Evolutionary conservation across 1,140 invertebrate species (phyloP).

Genomic region (Lerema accius): DNA sequence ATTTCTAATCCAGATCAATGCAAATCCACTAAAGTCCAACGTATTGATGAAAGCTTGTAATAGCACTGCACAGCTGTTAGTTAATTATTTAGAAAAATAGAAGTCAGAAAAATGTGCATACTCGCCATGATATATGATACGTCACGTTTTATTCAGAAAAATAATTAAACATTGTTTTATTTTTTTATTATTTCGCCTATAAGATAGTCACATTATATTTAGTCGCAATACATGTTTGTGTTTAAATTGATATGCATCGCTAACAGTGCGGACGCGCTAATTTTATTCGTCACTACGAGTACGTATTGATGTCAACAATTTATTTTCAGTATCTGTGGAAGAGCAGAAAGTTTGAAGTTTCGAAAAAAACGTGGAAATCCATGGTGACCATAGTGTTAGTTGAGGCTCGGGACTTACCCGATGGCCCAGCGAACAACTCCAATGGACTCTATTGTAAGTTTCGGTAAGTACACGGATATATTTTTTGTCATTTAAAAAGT

Average conservation of each 20-base stretch:
- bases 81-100: no score
- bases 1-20: no score
- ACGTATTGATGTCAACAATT: conserved; percentile 2
- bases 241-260: neutral
- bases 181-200: no score
- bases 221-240: neutral
- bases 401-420: conserved; percentile 68
- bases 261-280: neutral
- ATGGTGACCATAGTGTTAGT: conserved; percentile 70
- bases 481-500: neutral
- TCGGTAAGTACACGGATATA: conserved; percentile 51
- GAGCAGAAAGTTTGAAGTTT: conserved; percentile 68
- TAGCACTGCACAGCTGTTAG: no score
- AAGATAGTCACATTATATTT: no score
- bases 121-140: no score
- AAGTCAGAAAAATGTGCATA: no score
- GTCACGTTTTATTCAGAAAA: no score
- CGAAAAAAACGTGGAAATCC: conserved; percentile 69
- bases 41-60: no score
- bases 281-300: no score
- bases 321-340: conserved; percentile 69
- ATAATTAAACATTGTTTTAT: no score
- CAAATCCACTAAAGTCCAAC: no score
- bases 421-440: conserved; percentile 50
- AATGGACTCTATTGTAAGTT: conserved; percentile 75